A percentile compares a stretch with the other conserved stretches of the same genome.
phyloP scores from a whole-genome alignment of 1,140 invertebrate genomes.

The Holcopasites calliopsidis region DNA sequence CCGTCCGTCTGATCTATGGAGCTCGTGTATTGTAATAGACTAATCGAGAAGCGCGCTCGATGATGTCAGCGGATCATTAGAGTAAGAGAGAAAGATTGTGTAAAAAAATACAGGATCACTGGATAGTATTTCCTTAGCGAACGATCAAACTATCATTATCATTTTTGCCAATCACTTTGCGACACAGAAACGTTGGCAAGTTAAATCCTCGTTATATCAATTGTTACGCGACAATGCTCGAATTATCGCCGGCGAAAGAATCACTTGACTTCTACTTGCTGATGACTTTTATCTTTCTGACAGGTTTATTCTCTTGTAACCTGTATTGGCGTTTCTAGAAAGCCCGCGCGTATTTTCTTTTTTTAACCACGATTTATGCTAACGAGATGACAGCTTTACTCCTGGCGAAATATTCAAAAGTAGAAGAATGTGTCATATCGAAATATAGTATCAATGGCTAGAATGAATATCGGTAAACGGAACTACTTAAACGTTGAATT shows the following conservation, averaged over 20 bases:
- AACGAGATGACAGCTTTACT: no score
- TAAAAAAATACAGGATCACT: background rate
- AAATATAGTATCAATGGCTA: no score
- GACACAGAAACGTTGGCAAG: background rate
- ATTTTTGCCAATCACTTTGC: background rate
- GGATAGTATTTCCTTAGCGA: constrained; percentile 8
- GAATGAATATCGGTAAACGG: no score
- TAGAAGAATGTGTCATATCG: no score
- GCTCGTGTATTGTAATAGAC: constrained; percentile 56
- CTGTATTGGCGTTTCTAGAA: background rate
- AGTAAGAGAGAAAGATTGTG: no score
- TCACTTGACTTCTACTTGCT: background rate
- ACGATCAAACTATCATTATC: constrained; percentile 10
- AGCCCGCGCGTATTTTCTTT: background rate
- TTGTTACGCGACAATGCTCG: constrained; percentile 26
- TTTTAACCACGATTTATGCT: background rate
- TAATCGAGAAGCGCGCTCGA: constrained; percentile 52
- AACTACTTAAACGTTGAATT: no score
- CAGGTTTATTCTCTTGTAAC: background rate
- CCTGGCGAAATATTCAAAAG: background rate
- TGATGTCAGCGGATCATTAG: constrained; percentile 24
- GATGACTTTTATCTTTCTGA: background rate
- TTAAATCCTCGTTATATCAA: constrained; percentile 27
- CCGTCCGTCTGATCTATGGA: constrained; percentile 49
- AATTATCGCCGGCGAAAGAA: constrained; percentile 10